Evolutionary conservation across 2,888 invertebrate genomes (phyloP).

Genomic region (Drosophila infuscata): DNA sequence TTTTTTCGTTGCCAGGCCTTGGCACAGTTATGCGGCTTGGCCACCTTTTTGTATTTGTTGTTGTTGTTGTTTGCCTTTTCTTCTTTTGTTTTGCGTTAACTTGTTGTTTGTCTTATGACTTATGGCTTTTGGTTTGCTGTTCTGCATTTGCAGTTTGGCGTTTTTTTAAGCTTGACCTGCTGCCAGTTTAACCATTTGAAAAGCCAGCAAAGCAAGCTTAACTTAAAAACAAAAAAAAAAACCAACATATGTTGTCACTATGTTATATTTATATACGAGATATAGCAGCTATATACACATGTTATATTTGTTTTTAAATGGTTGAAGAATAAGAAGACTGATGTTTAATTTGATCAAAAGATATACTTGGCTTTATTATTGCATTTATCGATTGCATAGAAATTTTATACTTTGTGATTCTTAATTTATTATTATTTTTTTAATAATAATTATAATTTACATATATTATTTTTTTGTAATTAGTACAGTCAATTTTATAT

Average conservation of each 20-base stretch:
- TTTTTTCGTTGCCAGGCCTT: slow-evolving; percentile 53
- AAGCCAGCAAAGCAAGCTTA: background rate
- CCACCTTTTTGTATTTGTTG: slow-evolving; percentile 27
- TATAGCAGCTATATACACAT: background rate
- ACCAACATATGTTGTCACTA: background rate
- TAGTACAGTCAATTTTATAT: background rate
- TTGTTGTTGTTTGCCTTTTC: slow-evolving; percentile 28
- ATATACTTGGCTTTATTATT: background rate
- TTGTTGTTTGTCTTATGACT: slow-evolving; percentile 37
- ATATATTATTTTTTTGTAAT: background rate
- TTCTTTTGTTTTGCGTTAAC: slow-evolving; percentile 30
- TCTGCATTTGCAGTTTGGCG: slow-evolving; percentile 27
- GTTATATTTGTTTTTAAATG: background rate
- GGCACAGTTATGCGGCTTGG: slow-evolving; percentile 77
- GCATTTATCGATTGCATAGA: background rate
- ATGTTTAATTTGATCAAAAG: background rate
- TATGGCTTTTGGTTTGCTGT: slow-evolving; percentile 30
- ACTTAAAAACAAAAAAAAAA: background rate
- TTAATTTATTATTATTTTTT: background rate
- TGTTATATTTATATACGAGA: background rate
- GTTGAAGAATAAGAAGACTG: background rate
- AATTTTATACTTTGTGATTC: too few species aligned
- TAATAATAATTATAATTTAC: background rate
- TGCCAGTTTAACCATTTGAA: slow-evolving; percentile 4
- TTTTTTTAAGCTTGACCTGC: slow-evolving; percentile 47